Conservation (phyloP, 2,797 vertebrate genomes). For the Pogoniulus pusillus region DNA sequence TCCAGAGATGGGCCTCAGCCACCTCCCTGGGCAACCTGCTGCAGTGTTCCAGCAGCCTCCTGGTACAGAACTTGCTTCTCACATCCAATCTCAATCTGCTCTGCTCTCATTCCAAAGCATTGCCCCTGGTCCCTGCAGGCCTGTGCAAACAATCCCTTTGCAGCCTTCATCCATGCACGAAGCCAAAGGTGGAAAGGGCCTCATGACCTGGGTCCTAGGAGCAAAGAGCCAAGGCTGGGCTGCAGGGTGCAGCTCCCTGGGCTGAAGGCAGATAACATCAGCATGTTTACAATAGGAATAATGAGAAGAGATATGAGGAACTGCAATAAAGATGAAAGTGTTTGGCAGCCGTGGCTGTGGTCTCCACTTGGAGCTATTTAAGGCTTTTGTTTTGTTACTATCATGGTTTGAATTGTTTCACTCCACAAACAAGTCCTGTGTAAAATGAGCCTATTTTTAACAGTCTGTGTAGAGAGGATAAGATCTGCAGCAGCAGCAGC, state of each 20-base stretch:
- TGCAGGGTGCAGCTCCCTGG: not conserved
- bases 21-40: too few relatives aligned
- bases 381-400: slow-evolving; percentile 56
- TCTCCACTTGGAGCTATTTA: slow-evolving; percentile 52
- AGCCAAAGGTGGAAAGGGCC: not conserved
- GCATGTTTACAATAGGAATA: slow-evolving; percentile 36
- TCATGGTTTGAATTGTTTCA: slow-evolving; percentile 53
- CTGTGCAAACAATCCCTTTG: too few relatives aligned
- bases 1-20: too few relatives aligned
- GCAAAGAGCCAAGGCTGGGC: not conserved
- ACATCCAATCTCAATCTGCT: too few relatives aligned
- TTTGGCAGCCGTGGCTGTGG: slow-evolving; percentile 56
- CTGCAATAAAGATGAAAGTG: slow-evolving; percentile 64
- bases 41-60: too few relatives aligned
- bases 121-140: too few relatives aligned
- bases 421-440: slow-evolving; percentile 57
- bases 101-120: too few relatives aligned
- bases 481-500: slow-evolving; percentile 47
- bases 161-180: too few relatives aligned
- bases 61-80: too few relatives aligned
- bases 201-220: not conserved
- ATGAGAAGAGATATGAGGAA: slow-evolving; percentile 52
- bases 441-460: slow-evolving; percentile 58
- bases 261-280: slow-evolving; percentile 44
- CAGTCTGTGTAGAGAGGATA: slow-evolving; percentile 20